These are phyloP conservation scores for Oenanthe melanoleuca DNA, from an alignment of 2,113 vertebrate genomes.

Conservation along the genomic window DNA sequence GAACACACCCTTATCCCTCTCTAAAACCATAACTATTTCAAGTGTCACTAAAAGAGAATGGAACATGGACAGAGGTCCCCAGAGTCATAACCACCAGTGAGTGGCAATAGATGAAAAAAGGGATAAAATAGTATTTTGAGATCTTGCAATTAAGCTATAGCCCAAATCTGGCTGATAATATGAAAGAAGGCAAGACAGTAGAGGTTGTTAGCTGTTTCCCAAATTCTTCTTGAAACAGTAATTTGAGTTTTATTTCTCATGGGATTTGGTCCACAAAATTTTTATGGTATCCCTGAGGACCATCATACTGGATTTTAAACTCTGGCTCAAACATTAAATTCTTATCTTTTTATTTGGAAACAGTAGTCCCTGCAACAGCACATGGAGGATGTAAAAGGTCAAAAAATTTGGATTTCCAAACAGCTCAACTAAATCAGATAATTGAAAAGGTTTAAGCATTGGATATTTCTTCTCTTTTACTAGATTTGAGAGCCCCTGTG, in stretches of 20 bases:
- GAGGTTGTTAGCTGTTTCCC: not conserved
- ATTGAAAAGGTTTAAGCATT: not conserved
- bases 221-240: not conserved
- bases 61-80: not conserved
- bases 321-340: not conserved
- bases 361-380: not conserved
- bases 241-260: not conserved
- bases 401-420: not conserved
- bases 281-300: not conserved
- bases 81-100: not conserved
- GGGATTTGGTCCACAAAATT: not conserved
- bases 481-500: not conserved
- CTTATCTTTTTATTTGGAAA: not conserved
- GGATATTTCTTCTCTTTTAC: not conserved
- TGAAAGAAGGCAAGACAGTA: not conserved
- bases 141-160: not conserved
- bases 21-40: not conserved
- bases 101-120: accelerated
- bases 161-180: not conserved
- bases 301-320: not conserved
- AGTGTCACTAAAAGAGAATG: not conserved
- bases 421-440: not conserved
- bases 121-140: not conserved
- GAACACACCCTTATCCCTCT: not conserved
- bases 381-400: not conserved